Base-by-base conservation (phyloP, 2,888 invertebrate genomes). In the Hydriomena furcata region DNA sequence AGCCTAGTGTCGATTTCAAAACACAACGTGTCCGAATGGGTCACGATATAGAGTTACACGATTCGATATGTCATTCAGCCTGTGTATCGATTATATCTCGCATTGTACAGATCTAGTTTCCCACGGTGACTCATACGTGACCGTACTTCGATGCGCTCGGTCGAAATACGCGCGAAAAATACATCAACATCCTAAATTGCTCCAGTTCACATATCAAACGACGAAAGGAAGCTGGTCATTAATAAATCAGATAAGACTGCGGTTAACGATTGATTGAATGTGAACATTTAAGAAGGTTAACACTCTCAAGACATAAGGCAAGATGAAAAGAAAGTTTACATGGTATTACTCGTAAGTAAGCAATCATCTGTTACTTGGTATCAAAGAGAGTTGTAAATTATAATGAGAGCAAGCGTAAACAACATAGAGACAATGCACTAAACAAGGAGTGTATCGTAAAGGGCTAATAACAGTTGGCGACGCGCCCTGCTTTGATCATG, bases 1-100 rank as follows among this genome's bases (percentile, higher is more conserved):
- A 57, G 42, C 37, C 52, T 48, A 65, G 66, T 63, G 64, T 70
- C 62, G 49, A 55, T 70, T 68, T 69, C 73, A 67, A 68, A 75
- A 69, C 68, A 60, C 37, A 47, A 42, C 61, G 53, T 64, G 64
- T 68, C 61, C 63, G 68, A 68, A 66, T 66, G 63, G 70, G 63
- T 68, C 70, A 61, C 62, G 68, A 68, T 71, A 71, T 70, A 65
- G 60, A 63, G 65, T 75, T 69, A 70, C 71, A 68, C 61, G 65
- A 71, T 67, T 71, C 66, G 71, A 74, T 75, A 77, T 71, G 73
- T 71, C 74, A 70, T 72, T 69, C 70, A 67, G 58, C 45, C 60
- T 49, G 58, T 64, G 67, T 74, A 68, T 68, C 68, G 66, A 71
- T 73, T 71, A 66, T 66, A 68, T 69, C 75, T 73, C 59, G 52